phyloP scores from a whole-genome alignment of 2,113 vertebrate species.

The Mystacornis crossleyi region DNA sequence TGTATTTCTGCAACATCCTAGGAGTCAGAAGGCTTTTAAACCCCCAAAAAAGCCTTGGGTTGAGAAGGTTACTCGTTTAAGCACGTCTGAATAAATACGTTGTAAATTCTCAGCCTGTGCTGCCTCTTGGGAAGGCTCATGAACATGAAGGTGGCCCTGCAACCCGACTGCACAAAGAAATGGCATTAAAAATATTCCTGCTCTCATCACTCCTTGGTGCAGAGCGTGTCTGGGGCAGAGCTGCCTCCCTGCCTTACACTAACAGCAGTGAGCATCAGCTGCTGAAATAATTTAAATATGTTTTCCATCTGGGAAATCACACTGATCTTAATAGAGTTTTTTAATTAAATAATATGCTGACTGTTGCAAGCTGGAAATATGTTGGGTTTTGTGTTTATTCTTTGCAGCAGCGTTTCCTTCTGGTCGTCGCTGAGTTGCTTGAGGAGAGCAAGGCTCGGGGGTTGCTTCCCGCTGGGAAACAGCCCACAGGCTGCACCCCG shows the following conservation, averaged over 20 bases:
- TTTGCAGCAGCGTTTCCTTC: not conserved
- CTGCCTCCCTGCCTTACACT: not conserved
- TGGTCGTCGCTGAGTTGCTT: rapidly evolving
- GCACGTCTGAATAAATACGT: not conserved
- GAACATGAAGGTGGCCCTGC: not conserved
- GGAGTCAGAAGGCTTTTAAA: not conserved
- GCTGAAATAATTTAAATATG: not conserved
- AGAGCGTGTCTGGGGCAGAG: not conserved
- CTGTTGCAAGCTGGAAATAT: not conserved
- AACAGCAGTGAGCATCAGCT: not conserved
- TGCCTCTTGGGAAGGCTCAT: not conserved
- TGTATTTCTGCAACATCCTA: not conserved
- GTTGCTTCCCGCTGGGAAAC: not conserved
- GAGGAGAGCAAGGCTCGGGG: not conserved
- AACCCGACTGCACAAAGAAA: not conserved
- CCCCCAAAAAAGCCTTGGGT: not conserved
- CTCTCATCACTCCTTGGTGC: not conserved
- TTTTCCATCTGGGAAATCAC: not conserved
- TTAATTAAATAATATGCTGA: conserved; percentile 11
- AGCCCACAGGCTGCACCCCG: rapidly evolving
- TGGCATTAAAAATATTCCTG: not conserved
- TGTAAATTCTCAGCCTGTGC: not conserved
- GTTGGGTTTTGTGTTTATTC: not conserved
- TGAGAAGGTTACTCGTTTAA: not conserved
- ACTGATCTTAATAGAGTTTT: not conserved